Evolutionary conservation across 2,113 vertebrate species (phyloP), one percentile per base, ranked within the genome.

Genomic region (Furnarius figulus): DNA sequence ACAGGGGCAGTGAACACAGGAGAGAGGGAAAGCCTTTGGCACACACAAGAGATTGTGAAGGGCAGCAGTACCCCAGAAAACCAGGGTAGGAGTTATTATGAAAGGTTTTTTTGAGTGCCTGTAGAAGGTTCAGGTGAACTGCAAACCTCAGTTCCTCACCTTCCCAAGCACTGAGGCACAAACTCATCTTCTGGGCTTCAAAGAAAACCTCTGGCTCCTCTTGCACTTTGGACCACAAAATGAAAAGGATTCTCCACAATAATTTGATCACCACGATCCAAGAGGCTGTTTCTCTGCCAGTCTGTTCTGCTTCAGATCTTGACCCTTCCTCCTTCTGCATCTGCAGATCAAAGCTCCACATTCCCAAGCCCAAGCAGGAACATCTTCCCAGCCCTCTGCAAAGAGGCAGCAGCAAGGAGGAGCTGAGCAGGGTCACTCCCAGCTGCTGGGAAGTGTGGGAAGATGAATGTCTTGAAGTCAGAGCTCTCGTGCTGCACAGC

Each of bases 341-440:
- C 81, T 87, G 95, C 89, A 91, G 31, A 94, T 97, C 94, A 96
- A 96, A 96, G 94, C 91, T 15, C 78, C 24, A 4, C 50, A 10
- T 30, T 58, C 67, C 74, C 79, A 8, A 76, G 12, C 61, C 53
- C 0, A 1, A 42, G 80, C 5, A 73, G 79, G 75, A 72, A 47
- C 4, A 1, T 59, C 55, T 66, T 47, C 88, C 55, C 75, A 53
- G 79, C 52, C 66, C 81, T 0, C 4, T 2, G 62, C 8, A 37
- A 66, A 59, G 65, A n/a, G 80, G 78, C 79, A 73, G 47, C 3
- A 61, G 74, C 16, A 27, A n/a, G 53, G 55, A 63, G 61, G 44
- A 89, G 85, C 73, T 40, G 33, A 70, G 49, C 12, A 5, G 65
- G 87, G 81, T 73, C 70, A 9, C 71, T 78, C 20, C 11, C 95